phyloP scores from a whole-genome alignment of 2,888 invertebrate genomes.

The Xiphydria camelus region DNA sequence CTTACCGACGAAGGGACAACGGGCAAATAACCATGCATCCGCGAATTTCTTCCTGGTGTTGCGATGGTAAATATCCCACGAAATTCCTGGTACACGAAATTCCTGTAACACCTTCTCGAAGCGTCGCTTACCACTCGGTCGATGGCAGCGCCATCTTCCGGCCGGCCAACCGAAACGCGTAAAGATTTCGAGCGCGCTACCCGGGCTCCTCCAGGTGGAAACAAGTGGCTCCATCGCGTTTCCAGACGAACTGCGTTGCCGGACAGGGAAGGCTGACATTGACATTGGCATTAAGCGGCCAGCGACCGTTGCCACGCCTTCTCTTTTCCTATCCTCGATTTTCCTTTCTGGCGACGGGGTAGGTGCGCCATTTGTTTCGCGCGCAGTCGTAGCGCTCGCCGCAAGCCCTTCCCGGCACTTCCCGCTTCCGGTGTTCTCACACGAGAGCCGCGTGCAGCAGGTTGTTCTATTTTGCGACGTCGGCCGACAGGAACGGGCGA shows the following conservation, averaged over 20 bases:
- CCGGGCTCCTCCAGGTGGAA: background rate
- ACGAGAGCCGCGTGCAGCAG: background rate
- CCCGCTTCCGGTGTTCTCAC: background rate
- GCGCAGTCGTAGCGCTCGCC: conserved; percentile 15
- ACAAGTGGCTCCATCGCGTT: background rate
- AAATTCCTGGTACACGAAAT: too few species aligned
- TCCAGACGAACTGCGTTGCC: background rate
- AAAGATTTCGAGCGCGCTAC: too few species aligned
- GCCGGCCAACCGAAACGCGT: too few species aligned
- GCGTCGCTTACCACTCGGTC: too few species aligned
- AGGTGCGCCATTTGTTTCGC: conserved; percentile 18
- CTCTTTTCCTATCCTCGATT: too few species aligned
- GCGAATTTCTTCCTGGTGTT: too few species aligned
- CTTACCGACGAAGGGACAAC: conserved; percentile 8
- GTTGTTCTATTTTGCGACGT: too few species aligned
- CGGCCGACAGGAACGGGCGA: too few species aligned
- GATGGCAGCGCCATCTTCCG: too few species aligned
- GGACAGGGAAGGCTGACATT: conserved; percentile 47
- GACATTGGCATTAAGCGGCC: conserved; percentile 49
- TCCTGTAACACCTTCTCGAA: too few species aligned
- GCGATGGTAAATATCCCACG: too few species aligned
- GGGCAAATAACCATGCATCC: too few species aligned
- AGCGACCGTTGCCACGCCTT: conserved; percentile 47
- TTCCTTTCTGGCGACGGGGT: conserved; percentile 17
- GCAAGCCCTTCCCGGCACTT: conserved; percentile 9